Evolutionary conservation across 2,113 vertebrate genomes (phyloP).

Genomic region (Myrmecophaga tridactyla): DNA sequence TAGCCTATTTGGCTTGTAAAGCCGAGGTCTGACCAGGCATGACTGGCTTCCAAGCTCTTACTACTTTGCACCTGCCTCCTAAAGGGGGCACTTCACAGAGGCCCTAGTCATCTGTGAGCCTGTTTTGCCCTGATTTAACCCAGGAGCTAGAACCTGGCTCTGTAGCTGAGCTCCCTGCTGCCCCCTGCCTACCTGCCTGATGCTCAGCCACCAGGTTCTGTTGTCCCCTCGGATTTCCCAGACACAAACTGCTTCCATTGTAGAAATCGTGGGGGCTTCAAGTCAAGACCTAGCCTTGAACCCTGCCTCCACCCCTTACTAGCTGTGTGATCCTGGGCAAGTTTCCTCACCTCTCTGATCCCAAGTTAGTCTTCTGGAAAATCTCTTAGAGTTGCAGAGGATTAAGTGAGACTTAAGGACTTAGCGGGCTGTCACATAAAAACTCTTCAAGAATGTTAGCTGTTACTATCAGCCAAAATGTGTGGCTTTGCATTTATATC

Average conservation of each 20-base stretch:
- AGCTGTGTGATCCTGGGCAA: background rate
- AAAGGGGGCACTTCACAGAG: background rate
- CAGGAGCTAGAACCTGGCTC: background rate
- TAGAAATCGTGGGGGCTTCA: background rate
- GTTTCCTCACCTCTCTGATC: background rate
- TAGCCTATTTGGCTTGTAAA: background rate
- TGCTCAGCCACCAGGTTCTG: too few species aligned
- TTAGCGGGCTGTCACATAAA: too few species aligned
- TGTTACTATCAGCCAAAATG: fast-evolving
- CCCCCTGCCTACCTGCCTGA: background rate
- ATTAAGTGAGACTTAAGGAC: background rate
- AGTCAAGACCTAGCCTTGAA: background rate
- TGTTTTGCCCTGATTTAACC: too few species aligned
- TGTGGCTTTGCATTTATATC: too few species aligned
- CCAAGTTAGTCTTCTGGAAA: background rate
- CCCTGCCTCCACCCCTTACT: too few species aligned
- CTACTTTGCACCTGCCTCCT: background rate
- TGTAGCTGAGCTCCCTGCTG: background rate
- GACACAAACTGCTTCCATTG: background rate
- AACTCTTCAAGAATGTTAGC: background rate
- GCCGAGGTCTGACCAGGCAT: background rate
- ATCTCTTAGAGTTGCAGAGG: background rate
- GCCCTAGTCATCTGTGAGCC: background rate
- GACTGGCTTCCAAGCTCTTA: background rate
- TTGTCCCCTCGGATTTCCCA: fast-evolving